A percentile compares a stretch with the other conserved stretches of the same genome.
These are phyloP conservation scores for Calvadosia cruxmelitensis DNA, from an alignment of 30 jellyfish, hydroid and myxozoan genomes.

Conservation along the genomic window DNA sequence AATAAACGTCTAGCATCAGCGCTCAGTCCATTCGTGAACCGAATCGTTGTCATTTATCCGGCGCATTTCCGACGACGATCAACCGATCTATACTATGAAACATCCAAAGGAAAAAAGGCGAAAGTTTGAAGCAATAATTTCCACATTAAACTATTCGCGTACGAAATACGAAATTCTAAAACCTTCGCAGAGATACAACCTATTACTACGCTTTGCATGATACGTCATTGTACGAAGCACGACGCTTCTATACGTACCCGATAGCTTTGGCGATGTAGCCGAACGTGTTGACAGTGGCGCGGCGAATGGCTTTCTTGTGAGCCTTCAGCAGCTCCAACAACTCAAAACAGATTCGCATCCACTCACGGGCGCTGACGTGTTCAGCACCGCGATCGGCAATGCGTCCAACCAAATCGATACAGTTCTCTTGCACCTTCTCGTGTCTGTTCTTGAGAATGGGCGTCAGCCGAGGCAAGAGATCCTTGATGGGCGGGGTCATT, in stretches of 20 bases:
- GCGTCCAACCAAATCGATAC: constrained; percentile 98
- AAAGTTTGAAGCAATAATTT: no score
- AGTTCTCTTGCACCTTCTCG: constrained; percentile 97
- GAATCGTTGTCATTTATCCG: no score
- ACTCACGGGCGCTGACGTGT: constrained; percentile 95
- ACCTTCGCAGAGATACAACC: no score
- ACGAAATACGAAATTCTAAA: no score
- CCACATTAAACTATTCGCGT: no score
- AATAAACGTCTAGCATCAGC: no score
- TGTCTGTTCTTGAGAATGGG: constrained; percentile 97
- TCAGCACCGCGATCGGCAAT: constrained; percentile 99
- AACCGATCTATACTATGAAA: no score
- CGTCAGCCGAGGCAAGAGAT: constrained; percentile 91
- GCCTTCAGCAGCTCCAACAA: constrained; percentile 86
- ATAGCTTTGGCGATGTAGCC: constrained; percentile 99
- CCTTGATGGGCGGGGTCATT: constrained; percentile 99
- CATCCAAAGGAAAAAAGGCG: no score
- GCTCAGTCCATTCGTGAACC: no score
- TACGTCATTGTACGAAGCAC: no score
- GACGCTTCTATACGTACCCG: constrained; percentile 41
- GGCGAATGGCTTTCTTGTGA: constrained; percentile 96
- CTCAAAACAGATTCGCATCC: constrained; percentile 99
- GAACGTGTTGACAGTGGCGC: constrained; percentile 96
- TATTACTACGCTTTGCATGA: no score
- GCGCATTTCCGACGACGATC: no score